These are phyloP conservation scores for Protodeltote pygarga DNA, from an alignment of 2,888 invertebrate species.

Conservation along the genomic window DNA sequence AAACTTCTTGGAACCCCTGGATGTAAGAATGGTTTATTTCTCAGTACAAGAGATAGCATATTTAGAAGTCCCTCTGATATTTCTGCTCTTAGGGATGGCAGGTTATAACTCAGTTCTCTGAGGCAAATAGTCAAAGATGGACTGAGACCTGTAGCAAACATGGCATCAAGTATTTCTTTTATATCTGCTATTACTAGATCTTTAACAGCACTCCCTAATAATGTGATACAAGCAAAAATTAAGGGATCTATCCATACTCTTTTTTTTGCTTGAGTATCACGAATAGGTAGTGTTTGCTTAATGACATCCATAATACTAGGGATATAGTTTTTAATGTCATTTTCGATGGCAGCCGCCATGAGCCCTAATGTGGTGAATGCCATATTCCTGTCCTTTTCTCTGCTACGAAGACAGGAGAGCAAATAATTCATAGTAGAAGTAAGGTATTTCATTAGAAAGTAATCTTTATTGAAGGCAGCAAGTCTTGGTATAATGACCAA, in stretches of 20 bases:
- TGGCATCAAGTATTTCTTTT: slow-evolving; percentile 94
- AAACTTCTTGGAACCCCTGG: slow-evolving; percentile 91
- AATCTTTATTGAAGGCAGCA: slow-evolving; percentile 96
- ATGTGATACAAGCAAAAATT: slow-evolving; percentile 97
- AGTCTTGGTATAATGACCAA: slow-evolving; percentile 95
- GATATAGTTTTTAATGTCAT: slow-evolving; percentile 92
- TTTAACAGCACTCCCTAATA: slow-evolving; percentile 95
- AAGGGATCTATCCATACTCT: slow-evolving; percentile 92
- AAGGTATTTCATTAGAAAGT: slow-evolving; percentile 92
- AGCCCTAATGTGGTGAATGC: slow-evolving; percentile 97
- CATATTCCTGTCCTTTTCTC: slow-evolving; percentile 94
- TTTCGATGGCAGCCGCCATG: slow-evolving; percentile 95
- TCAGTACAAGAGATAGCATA: slow-evolving; percentile 95
- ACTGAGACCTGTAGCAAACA: slow-evolving; percentile 97
- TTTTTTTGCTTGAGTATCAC: slow-evolving; percentile 92
- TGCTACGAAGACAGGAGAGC: slow-evolving; percentile 91
- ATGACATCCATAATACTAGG: slow-evolving; percentile 95
- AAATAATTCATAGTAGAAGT: slow-evolving; percentile 92
- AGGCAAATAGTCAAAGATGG: slow-evolving; percentile 96
- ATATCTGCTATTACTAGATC: slow-evolving; percentile 92
- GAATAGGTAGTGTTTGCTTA: slow-evolving; percentile 91
- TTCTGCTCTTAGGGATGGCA: slow-evolving; percentile 94
- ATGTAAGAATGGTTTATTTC: slow-evolving; percentile 94
- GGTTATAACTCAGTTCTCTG: slow-evolving; percentile 94
- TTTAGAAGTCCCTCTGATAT: slow-evolving; percentile 97